Evolutionary conservation across 2,113 vertebrate species (phyloP).

Genomic region (Hassar affinis): DNA sequence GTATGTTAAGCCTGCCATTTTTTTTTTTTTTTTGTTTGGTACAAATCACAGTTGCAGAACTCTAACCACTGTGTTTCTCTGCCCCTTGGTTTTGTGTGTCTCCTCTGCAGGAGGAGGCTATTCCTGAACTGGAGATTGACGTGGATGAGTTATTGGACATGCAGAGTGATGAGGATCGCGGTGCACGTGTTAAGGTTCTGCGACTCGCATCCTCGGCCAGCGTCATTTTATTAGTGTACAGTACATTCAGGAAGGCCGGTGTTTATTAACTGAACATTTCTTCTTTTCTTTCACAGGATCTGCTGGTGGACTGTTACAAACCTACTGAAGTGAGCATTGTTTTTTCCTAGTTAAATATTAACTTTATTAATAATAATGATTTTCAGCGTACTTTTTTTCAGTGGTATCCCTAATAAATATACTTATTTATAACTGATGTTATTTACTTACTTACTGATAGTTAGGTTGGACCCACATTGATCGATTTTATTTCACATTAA

Average conservation of each 20-base stretch:
- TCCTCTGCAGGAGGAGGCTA: conserved; percentile 80
- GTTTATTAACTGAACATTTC: neutral
- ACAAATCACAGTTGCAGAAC: neutral
- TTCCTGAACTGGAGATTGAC: conserved; percentile 89
- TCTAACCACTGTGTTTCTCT: neutral
- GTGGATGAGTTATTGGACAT: conserved; percentile 90
- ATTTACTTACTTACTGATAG: neutral
- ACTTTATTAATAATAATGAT: too few species aligned
- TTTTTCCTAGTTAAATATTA: neutral
- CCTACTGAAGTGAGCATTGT: conserved; percentile 82
- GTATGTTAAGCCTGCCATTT: neutral
- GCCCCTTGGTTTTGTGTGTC: neutral
- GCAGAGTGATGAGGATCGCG: conserved; percentile 82
- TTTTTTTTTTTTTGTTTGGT: too few species aligned
- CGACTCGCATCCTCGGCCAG: neutral
- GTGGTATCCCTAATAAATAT: neutral
- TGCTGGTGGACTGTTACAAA: conserved; percentile 90
- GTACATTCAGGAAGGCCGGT: neutral
- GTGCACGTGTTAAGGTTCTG: conserved; percentile 82
- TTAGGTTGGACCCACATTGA: neutral
- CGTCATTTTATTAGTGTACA: neutral
- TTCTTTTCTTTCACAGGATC: conserved; percentile 68
- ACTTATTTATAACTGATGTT: neutral
- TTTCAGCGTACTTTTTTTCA: too few species aligned
- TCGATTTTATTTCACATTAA: neutral